Base-by-base conservation (phyloP, 2,888 invertebrate species). In the Congeria kusceri region DNA sequence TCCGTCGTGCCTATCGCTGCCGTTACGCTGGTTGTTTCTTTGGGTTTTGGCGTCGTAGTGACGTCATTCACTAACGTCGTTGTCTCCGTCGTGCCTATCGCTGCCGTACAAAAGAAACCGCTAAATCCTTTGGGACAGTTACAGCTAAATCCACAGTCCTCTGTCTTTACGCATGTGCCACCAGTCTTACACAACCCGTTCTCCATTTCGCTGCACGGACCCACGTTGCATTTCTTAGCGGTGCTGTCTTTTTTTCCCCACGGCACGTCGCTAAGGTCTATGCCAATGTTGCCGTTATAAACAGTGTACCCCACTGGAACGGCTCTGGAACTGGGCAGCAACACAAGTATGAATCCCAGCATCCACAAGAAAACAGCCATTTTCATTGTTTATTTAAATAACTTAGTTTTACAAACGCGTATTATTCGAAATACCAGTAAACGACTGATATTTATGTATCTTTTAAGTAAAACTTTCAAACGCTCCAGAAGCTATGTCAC, bases 121-220 rank as follows among this genome's bases (percentile, higher is more conserved):
- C 46, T 46, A 46, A 46, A 72, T 27, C 71, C 71, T 0, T 18
- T 23, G 15, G 64, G 46, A 47, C 71, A 72, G 25, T 47, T 44
- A 65, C 71, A 72, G 29, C 18, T 72, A 28, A 58, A 29, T 25
- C 29, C 39, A 25, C 71, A 72, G 32, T 64, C 46, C 1, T 58
- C 28, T 4, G 57, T 46, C n/a, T 46, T 28, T 2, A 18, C 47
- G 27, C 71, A 72, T 3, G 20, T 47, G 23, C 44, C 63, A 18
- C 70, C 70, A 28, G 63, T 70, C 15, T 63, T 18, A 53, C 70
- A 70, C 25, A 70, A 63, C 25, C 53, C 1, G n/a, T 46, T 56
- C 11, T 44, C 15, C 15, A 53, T 20, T n/a, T 25, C 18, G 11
- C 11, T 25, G n/a, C 53, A 53, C 18, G 13, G 13, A 18, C 23